Evolutionary conservation across 1,140 invertebrate species (phyloP).

Genomic region (Mactra quadrangularis): DNA sequence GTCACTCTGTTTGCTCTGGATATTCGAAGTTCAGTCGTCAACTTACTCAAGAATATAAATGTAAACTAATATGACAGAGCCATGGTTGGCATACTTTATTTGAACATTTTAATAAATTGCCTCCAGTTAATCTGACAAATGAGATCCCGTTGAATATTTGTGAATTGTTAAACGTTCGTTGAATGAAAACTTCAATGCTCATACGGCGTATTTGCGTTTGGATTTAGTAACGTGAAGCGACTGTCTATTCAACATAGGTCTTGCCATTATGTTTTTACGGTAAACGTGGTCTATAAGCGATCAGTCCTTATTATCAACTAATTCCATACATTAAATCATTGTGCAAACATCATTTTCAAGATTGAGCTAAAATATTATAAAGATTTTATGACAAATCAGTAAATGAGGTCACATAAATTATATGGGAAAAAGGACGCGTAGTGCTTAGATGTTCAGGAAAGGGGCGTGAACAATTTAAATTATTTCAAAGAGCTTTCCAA

Average conservation of each 20-base stretch:
- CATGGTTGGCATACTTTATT: too few species aligned
- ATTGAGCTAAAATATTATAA: constrained; percentile 4
- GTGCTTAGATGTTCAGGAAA: constrained; percentile 45
- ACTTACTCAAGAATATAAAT: too few species aligned
- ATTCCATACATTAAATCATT: constrained; percentile 18
- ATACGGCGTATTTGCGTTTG: background rate
- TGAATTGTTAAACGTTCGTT: too few species aligned
- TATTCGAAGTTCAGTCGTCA: too few species aligned
- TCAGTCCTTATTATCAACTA: constrained; percentile 36
- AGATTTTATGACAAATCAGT: constrained; percentile 31
- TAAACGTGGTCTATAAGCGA: constrained; percentile 17
- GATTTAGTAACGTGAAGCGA: constrained; percentile 14
- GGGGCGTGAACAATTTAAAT: constrained; percentile 29
- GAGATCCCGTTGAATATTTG: too few species aligned
- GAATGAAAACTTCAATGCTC: too few species aligned
- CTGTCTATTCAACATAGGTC: constrained; percentile 2
- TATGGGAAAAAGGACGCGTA: background rate
- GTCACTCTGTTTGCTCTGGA: too few species aligned
- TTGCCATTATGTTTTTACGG: constrained; percentile 1
- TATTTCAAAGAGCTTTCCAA: constrained; percentile 22
- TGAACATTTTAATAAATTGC: too few species aligned
- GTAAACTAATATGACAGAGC: too few species aligned
- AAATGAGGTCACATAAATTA: constrained; percentile 57
- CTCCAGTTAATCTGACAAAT: too few species aligned
- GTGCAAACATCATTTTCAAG: constrained; percentile 31